phyloP scores from a whole-genome alignment of 2,797 vertebrate genomes.

The Spinibarbus caldwelli region DNA sequence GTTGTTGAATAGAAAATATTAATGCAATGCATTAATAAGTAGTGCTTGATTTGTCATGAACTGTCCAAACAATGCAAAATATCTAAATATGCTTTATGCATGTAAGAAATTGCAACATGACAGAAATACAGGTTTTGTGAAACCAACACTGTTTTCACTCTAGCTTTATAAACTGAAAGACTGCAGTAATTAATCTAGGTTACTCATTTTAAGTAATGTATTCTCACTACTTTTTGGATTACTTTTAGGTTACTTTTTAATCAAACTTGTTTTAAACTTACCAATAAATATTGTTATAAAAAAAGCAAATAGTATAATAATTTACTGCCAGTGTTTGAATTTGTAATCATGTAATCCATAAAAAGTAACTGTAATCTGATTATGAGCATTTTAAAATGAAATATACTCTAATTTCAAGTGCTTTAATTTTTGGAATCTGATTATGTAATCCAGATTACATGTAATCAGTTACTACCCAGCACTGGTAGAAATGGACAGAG shows the following conservation, averaged over 20 bases:
- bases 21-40: too few species aligned
- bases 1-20: background rate
- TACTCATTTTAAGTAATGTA: background rate
- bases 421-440: background rate
- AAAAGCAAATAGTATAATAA: background rate
- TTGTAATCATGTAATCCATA: background rate
- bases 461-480: background rate
- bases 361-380: background rate
- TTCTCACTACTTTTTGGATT: background rate
- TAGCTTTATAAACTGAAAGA: background rate
- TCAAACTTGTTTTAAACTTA: background rate
- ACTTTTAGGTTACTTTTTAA: too few species aligned
- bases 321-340: background rate
- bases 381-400: background rate
- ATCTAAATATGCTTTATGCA: background rate
- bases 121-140: background rate
- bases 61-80: background rate
- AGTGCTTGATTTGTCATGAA: background rate
- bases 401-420: background rate
- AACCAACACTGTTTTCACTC: background rate
- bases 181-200: background rate
- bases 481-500: background rate
- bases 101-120: background rate
- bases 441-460: background rate
- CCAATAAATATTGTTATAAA: background rate